Evolutionary conservation across 2,888 invertebrate species (phyloP), one percentile per base, ranked within the genome.

Genomic region (Eurytoma adleriae): DNA sequence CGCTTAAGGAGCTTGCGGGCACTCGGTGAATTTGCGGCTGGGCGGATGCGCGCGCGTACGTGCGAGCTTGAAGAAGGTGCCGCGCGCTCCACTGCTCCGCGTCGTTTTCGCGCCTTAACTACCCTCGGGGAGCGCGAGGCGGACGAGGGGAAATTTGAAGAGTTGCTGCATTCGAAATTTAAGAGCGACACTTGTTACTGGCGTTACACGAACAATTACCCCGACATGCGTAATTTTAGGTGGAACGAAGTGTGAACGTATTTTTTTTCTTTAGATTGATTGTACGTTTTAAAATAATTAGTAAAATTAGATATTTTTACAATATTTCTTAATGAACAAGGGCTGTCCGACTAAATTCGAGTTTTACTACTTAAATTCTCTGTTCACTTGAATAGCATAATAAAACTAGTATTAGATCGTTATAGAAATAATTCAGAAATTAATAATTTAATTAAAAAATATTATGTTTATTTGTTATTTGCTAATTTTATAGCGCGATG

Each of bases 81-180:
- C 2, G 18, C 30, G 24, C 4, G 27, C 40, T 40, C 54, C 40
- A 7, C 5, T 40, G 4, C 40, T 4, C 40, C 40, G 40, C 40
- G 40, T 18, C 20, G 24, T 70, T 69, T 69, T 76, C 54, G 54
- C 40, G 56, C 20, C 54, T 62, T 69, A 62, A 62, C 69, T 54
- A 69, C 20, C 30, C 20, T 20, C 48, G 10, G 24, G 18, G 71
- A 14, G 24, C 61, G 54, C 1, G 52, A 54, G n/a, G 54, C 27
- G 54, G 54, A 54, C 54, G 62, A 30, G 30, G n/a, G 27, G 3
- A 18, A 20, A 50, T 67, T 67, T 61, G 50, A 61, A 50, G 62
- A 20, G 27, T 40, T 54, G 72, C 18, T 64, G 64, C 54, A 54
- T 30, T 18, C n/a, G 70, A 24, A 70, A 77, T 78, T 78, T 72